phyloP scores from a whole-genome alignment of 2,888 invertebrate genomes.

The Pristionchus mayeri region DNA sequence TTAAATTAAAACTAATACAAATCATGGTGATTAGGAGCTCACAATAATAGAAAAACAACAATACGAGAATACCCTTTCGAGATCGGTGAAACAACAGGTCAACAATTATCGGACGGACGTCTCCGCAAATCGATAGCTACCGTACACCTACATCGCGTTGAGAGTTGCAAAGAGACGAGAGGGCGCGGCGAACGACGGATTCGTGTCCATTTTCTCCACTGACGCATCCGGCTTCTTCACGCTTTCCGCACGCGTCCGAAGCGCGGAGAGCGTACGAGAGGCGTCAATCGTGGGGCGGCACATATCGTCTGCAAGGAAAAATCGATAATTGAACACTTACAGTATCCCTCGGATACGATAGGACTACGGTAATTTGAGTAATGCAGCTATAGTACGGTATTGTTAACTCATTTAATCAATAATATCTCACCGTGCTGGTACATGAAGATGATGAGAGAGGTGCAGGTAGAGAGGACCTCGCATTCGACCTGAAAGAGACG shows the following conservation, averaged over 20 bases:
- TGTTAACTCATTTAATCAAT: not conserved
- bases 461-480: not conserved
- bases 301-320: conserved; percentile 49
- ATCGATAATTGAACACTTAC: too few relatives aligned
- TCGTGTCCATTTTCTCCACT: conserved; percentile 3
- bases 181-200: conserved; percentile 31
- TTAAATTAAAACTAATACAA: not conserved
- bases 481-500: conserved; percentile 3
- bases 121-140: not conserved
- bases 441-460: not conserved
- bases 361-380: not conserved
- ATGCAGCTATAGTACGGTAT: too few relatives aligned
- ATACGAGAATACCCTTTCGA: not conserved
- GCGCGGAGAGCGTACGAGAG: conserved; percentile 46
- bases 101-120: not conserved
- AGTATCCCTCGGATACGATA: not conserved
- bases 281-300: conserved; percentile 40
- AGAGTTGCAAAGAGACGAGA: conserved; percentile 36
- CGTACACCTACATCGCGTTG: conserved; percentile 13
- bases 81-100: not conserved
- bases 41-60: not conserved
- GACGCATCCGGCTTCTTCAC: not conserved
- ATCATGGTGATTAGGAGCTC: not conserved
- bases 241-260: conserved; percentile 25
- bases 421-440: conserved; percentile 43